Conservation (phyloP, 2,888 invertebrate genomes). For the Biston stratarius region DNA sequence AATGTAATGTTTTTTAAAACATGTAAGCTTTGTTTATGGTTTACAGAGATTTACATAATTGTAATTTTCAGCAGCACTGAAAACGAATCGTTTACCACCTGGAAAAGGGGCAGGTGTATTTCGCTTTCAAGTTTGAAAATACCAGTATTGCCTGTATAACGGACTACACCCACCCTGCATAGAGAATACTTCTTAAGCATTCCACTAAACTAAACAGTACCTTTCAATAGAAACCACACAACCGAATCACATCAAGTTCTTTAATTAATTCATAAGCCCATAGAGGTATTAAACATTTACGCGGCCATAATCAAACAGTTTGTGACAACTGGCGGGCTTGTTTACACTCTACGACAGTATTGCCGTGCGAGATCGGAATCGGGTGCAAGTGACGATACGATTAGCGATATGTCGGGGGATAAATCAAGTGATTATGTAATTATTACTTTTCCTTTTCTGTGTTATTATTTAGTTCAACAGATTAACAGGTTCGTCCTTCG, state of each 20-base stretch:
- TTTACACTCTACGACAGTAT: conserved; percentile 1
- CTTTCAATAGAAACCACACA: conserved; percentile 15
- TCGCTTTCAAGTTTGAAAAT: background rate
- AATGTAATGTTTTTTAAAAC: no score
- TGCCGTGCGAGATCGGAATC: background rate
- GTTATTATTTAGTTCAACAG: background rate
- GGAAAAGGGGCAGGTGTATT: background rate
- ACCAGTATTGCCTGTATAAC: background rate
- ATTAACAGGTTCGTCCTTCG: no score
- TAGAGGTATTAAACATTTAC: conserved; percentile 19
- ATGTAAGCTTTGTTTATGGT: no score
- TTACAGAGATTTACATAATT: no score
- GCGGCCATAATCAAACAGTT: conserved; percentile 24
- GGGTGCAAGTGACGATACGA: background rate
- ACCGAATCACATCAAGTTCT: conserved; percentile 17
- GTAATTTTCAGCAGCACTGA: no score
- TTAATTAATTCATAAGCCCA: conserved; percentile 26
- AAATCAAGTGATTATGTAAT: background rate
- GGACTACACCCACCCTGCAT: background rate
- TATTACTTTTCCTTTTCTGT: background rate
- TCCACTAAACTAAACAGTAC: conserved; percentile 1
- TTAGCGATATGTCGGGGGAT: background rate
- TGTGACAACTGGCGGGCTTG: conserved; percentile 11
- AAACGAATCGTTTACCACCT: no score
- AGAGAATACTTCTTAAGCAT: background rate